Base-by-base conservation (phyloP, 1,140 invertebrate species). In the Himalopsyche phryganea region DNA sequence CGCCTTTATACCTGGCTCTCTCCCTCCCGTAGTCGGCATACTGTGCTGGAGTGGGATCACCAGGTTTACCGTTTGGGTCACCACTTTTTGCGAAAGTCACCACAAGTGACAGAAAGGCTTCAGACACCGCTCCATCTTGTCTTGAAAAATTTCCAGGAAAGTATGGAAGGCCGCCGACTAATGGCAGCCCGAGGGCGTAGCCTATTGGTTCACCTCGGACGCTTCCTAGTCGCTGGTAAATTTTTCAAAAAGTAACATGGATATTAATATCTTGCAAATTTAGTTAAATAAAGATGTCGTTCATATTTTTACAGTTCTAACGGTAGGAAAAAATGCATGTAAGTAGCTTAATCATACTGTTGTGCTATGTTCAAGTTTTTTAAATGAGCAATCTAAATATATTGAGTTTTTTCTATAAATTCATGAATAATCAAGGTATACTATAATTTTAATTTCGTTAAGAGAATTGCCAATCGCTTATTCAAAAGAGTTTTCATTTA, bases 151-250 rank as follows among this genome's bases (percentile, higher is more conserved):
- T 91, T 33, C 83, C 80, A 0, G 84, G 81, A 50, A 85, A 81
- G 59, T 78, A 78, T 9, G 81, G 77, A 52, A 78, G 72, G 17
- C 80, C 88, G 1, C 83, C 84, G 18, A 93, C 86, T 42, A 96
- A 71, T 0, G 93, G 92, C 36, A 91, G 83, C 0, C 92, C 93
- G 61, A 96, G 85, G 48, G 95, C 83, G 72, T 94, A 96, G 1
- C 89, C 80, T 33, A 96, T 74, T 42, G 92, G 91, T 68, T 96
- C 92, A 6, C 92, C 90, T 18, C 89, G 81, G 0, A 94, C 84
- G 65, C 89, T 90, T 0, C 91, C 91, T 32, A 91, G 69, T 14
- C 87, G 77, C 84, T 91, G 75, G n/a, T n/a, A 4, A 76, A n/a
- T n/a, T 35, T n/a, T 35, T 35, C 6, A 7, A 7, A 7, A 35